Conservation (phyloP, 2,797 vertebrate genomes). For the Anas acuta region DNA sequence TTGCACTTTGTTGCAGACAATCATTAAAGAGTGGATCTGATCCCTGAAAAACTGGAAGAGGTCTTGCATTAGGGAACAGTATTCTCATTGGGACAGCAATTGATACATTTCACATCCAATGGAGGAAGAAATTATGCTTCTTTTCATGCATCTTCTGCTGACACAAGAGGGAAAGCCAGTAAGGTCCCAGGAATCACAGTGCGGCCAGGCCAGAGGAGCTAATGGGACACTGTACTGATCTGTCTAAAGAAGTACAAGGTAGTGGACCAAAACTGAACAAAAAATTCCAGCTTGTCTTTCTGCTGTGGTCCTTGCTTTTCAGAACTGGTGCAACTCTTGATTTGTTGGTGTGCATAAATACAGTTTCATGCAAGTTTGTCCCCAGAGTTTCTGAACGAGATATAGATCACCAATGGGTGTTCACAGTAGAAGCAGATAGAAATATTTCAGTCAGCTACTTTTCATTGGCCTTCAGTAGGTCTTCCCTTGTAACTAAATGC, state of each 20-base stretch:
- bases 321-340: neutral
- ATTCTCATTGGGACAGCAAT: neutral
- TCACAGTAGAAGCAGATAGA: neutral
- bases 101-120: neutral
- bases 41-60: neutral
- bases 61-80: neutral
- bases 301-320: neutral
- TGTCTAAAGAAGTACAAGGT: neutral
- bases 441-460: neutral
- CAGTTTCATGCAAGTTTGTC: neutral
- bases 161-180: neutral
- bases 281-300: neutral
- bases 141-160: neutral
- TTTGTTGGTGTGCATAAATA: neutral
- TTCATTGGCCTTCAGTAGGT: neutral
- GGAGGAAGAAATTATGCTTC: neutral
- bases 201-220: neutral
- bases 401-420: neutral
- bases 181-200: neutral
- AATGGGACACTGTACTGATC: neutral
- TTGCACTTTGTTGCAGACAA: neutral
- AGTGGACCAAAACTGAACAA: neutral
- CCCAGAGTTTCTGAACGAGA: neutral
- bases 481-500: neutral
- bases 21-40: neutral